Evolutionary conservation across 2,888 invertebrate genomes (phyloP), one percentile per base, ranked within the genome.

Genomic region (Bhutanitis thaidina): DNA sequence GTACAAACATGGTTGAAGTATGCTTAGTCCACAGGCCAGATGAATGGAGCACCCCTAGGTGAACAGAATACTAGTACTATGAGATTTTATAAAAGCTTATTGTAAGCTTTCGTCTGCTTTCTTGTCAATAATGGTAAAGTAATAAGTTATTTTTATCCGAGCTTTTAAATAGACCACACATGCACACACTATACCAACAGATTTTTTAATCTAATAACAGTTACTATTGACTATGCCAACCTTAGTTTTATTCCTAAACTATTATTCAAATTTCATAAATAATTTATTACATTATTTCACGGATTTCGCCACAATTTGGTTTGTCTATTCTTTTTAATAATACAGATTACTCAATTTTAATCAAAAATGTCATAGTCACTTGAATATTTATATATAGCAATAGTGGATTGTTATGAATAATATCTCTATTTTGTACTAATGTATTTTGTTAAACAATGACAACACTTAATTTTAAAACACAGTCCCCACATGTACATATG

Each of bases 361-460:
- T n/a, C n/a, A n/a, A n/a, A n/a, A n/a, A n/a, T n/a, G n/a, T n/a
- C n/a, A n/a, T n/a, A n/a, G n/a, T n/a, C n/a, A n/a, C n/a, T n/a
- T n/a, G n/a, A n/a, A n/a, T n/a, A n/a, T n/a, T n/a, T n/a, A n/a
- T n/a, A n/a, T n/a, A n/a, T n/a, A n/a, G n/a, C n/a, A n/a, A n/a
- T n/a, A n/a, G n/a, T n/a, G n/a, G n/a, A 34, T 34, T 16, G 27
- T 39, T 44, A 39, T 44, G 44, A 39, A 38, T 14, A 32, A 30
- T 37, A 44, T 39, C 8, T 45, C 39, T 50, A 40, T 40, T 50
- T 50, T 50, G 50, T 50, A 50, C 50, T 40, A 34, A 25, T 36
- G 25, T 27, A 37, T 13, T 39, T 35, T 25, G 15, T 47, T 30
- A 14, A 15, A 45, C 9, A 38, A 29, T 32, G 34, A 40, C 20